Percentiles rank a stretch among this genome's conserved stretches.
Evolutionary conservation across 2,113 vertebrate species (phyloP).

Genomic region (Elachura formosa): DNA sequence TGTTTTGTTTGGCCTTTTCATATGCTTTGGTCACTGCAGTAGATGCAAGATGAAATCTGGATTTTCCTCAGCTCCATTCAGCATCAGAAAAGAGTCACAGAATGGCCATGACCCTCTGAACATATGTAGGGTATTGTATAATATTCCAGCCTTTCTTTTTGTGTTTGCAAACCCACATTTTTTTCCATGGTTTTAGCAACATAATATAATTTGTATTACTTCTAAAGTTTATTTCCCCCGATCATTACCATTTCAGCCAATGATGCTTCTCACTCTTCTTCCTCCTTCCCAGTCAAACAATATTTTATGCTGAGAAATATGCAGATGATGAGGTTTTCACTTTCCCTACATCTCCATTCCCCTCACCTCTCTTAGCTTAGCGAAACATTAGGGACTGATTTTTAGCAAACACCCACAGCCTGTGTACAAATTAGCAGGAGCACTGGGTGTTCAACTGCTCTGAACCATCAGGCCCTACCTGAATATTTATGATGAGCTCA

Average conservation of each 20-base stretch:
- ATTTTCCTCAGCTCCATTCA: background rate
- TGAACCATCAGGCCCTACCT: background rate
- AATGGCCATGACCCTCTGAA: background rate
- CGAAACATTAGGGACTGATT: background rate
- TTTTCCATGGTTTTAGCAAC: background rate
- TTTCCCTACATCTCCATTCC: background rate
- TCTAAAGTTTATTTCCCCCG: background rate
- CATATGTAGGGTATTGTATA: rapidly evolving
- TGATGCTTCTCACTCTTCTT: background rate
- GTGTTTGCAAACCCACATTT: background rate
- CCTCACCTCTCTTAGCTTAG: background rate
- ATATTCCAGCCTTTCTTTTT: background rate
- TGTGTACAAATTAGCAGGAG: background rate
- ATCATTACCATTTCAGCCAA: background rate
- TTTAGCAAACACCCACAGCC: background rate
- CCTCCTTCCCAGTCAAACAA: background rate
- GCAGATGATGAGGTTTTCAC: background rate
- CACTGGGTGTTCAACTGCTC: background rate
- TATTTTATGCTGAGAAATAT: background rate
- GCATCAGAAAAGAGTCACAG: background rate
- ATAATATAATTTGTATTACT: background rate
- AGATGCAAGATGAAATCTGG: background rate
- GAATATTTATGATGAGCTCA: background rate
- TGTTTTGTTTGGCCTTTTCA: background rate
- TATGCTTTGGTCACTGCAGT: background rate